Base-by-base conservation (phyloP, 92 coral and sea anemone species). In the Virgularia gustaviana region DNA sequence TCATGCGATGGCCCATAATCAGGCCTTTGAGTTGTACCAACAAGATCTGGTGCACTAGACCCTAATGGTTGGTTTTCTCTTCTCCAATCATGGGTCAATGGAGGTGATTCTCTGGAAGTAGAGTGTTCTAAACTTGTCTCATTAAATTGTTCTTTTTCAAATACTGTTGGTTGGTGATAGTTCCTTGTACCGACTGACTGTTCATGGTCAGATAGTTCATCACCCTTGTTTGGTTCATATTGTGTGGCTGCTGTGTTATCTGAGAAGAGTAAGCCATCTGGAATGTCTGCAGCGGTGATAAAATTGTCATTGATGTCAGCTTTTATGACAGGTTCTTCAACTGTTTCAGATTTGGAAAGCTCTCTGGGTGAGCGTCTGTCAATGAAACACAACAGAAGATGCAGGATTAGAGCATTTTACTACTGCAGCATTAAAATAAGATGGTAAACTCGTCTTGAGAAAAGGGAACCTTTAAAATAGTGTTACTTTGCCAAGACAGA, bases 121-220 rank as follows among this genome's bases (percentile, higher is more conserved):
- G 16, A 68, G 36, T 49, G 20, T 33, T 49, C 8, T 10, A 49
- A 8, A 47, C 32, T 19, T 3, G 94, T 85, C 29, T 90, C 94
- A 49, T 80, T 76, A 39, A 90, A 90, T 36, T 82, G 90, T 37
- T 85, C 90, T 35, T 73, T 79, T 43, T 89, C 92, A 80, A 83
- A 81, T 15, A 72, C 70, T 1, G 88, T 77, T 24, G 82, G 90
- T 31, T 77, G 87, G 54, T 83, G 34, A 47, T 78, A 82, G 54
- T 89, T 68, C 25, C 75, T 49, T 16, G 39, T 49, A 37, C 5
- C 24, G 13, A 15, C 12, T 0, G 25, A 20, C 5, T 8, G 13
- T 0, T 27, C 10, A 32, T 68, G 0, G n/a, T 68, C 36, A 12
- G 16, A 18, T 0, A 24, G 22, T 33, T 52, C 58, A 52, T 12